These are phyloP conservation scores for Trichomalopsis sarcophagae DNA, from an alignment of 1,140 invertebrate species.

Conservation along the genomic window DNA sequence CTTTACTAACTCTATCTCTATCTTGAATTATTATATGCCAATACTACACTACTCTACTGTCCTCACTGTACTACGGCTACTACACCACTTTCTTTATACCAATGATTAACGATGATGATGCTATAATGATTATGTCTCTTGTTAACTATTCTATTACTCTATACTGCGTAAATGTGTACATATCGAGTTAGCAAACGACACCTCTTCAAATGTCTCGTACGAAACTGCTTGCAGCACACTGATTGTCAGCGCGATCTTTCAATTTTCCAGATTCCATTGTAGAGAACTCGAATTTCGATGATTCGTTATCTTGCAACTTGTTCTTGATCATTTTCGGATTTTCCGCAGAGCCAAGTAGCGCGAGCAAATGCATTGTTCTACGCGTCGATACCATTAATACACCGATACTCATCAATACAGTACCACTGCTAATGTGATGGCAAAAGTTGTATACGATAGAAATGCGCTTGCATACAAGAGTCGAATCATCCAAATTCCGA, in stretches of 20 bases:
- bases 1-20: neutral
- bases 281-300: constrained; percentile 33
- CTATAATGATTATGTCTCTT: constrained; percentile 19
- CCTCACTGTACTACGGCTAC: neutral
- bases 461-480: neutral
- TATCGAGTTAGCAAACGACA: neutral
- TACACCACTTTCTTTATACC: neutral
- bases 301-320: constrained; percentile 19
- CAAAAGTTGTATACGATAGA: no score
- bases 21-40: neutral
- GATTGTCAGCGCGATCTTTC: neutral
- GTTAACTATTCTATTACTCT: constrained; percentile 1
- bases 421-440: no score
- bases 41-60: neutral
- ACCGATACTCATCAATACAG: neutral
- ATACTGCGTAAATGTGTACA: constrained; percentile 6
- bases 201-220: neutral
- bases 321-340: neutral
- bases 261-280: neutral
- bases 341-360: neutral
- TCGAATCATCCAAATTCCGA: constrained; percentile 35
- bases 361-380: neutral
- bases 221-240: neutral
- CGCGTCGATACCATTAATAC: neutral
- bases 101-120: constrained; percentile 7